Evolutionary conservation across 1,140 invertebrate genomes (phyloP), one percentile per base, ranked within the genome.

Genomic region (Aphaenogaster ashmeadi): DNA sequence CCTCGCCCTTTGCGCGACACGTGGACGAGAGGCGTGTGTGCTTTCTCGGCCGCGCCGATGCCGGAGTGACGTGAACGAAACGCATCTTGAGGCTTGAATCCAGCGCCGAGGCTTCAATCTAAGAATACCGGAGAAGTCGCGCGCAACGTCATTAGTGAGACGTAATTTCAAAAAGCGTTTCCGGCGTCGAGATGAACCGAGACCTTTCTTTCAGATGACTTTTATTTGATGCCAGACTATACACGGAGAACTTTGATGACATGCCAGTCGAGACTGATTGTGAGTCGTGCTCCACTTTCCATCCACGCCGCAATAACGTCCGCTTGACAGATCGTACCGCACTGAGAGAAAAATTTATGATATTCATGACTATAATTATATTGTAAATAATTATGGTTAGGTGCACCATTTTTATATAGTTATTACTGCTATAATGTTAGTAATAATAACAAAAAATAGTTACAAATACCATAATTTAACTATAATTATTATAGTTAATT

Each of bases 131-230:
- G n/a, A 50, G 41, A 62, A 2, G 8, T 18, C 60, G 47, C 72
- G 72, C 72, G 56, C 47, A 66, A 66, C 83, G 21, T 86, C 74
- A 78, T 86, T 86, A 86, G 74, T 44, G 36, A 79, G n/a, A 86
- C 38, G 47, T 79, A 86, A 79, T 77, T 77, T 67, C 60, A 86
- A 86, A 79, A 60, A 36, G 21, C 41, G 41, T 13, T 27, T 38
- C 13, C 21, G 52, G 15, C 36, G 50, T 27, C 41, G 58, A 6
- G 50, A 21, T 38, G n/a, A n/a, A 15, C 38, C 15, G 27, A 33
- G 54, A 50, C 0, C n/a, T n/a, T 33, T 72, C 62, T 74, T 62
- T 75, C 56, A 62, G 47, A 74, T 75, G 69, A 75, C n/a, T 84
- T 84, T 74, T 84, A 84, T 84, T 84, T 74, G 80, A 84, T 50